Percentiles rank a stretch among this genome's conserved stretches.
Conservation (phyloP, 2,113 vertebrate species). For the Halichoerus grypus region DNA sequence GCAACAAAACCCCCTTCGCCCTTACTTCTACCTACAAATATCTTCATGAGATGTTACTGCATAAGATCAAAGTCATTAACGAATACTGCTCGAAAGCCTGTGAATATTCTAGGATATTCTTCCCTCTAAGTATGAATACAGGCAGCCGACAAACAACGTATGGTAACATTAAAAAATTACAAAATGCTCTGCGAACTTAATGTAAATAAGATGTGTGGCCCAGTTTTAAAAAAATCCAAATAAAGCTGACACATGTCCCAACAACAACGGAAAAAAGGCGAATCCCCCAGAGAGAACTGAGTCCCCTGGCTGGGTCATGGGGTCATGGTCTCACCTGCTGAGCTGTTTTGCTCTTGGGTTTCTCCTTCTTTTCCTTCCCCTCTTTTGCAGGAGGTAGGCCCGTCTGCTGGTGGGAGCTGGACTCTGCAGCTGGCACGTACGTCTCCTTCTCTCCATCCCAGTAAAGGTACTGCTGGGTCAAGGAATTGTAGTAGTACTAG, state of each 20-base stretch:
- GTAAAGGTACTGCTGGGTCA: conserved; percentile 98
- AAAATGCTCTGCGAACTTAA: background rate
- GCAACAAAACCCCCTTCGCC: background rate
- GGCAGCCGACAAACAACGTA: background rate
- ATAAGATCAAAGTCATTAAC: background rate
- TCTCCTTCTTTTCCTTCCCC: conserved; percentile 98
- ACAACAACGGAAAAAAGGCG: background rate
- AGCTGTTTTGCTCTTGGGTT: conserved; percentile 99
- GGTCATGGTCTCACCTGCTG: conserved; percentile 92
- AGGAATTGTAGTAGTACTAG: conserved; percentile 98
- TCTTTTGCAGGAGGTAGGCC: conserved; percentile 87
- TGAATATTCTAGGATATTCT: background rate
- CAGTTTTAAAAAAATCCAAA: conserved; percentile 19
- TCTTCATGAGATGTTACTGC: background rate
- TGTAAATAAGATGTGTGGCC: background rate
- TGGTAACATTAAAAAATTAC: background rate
- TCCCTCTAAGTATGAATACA: background rate
- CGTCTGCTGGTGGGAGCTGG: conserved; percentile 86
- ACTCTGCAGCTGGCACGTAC: conserved; percentile 93
- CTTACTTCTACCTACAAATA: background rate
- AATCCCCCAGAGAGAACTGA: background rate
- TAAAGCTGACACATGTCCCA: background rate
- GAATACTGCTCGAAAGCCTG: background rate
- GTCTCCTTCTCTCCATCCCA: conserved; percentile 98
- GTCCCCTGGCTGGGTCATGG: background rate